Base-by-base conservation (phyloP, 2,113 vertebrate genomes). In the Mus pahari region DNA sequence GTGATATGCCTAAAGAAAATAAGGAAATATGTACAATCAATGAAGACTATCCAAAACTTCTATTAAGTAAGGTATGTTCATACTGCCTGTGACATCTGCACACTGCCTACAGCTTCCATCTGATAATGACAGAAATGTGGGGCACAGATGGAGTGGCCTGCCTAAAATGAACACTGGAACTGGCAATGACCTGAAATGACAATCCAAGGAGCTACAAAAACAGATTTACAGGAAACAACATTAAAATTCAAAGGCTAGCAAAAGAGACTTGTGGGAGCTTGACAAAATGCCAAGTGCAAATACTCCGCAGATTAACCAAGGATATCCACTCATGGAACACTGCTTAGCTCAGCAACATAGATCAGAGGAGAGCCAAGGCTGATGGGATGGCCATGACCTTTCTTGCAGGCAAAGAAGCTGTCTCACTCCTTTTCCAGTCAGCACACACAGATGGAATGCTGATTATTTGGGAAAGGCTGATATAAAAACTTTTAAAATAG, bases 201-300 rank as follows among this genome's bases (percentile, higher is more conserved):
- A 97, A 94, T 86, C 86, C 83, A 89, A 94, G 36, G 78, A 77
- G 28, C n/a, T 93, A 13, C 17, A 58, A 64, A 96, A 94, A 75
- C 89, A 84, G 42, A 89, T 86, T 94, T 86, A 74, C 68, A 70
- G 86, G 70, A 90, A 55, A 75, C 20, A 17, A 95, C 45, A 92
- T 94, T 93, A 92, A 96, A 96, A 97, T 96, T 91, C 92, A 95
- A 75, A 94, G 0, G 5, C 62, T 9, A 62, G 66, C 66, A 92
- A 92, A 89, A 19, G n/a, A 84, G 84, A 26, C 81, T 9, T 53
- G 64, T 10, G 60, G 70, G 20, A 70, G 11, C 3, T 70, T 70
- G 64, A 48, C 28, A 68, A 36, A 26, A 24, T 28, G 20, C 62
- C 83, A 68, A 66, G 42, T 36, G 39, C 62, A 68, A 39, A 82